Conservation (phyloP, 2,888 invertebrate genomes). For the Elgonia sp. region DNA sequence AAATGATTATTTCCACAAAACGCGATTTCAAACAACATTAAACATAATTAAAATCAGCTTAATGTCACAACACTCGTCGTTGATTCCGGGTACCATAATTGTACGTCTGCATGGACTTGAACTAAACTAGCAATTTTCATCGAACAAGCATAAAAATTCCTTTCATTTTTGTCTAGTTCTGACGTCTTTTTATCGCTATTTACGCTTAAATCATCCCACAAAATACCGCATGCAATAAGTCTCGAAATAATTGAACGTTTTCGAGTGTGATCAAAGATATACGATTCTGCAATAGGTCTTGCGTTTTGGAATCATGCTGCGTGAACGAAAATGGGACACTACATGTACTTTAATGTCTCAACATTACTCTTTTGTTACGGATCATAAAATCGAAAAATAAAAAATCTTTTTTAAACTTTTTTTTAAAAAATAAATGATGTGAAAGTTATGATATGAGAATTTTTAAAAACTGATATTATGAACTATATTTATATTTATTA, state of each 20-base stretch:
- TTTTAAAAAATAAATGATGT: too few species aligned
- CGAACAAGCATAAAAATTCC: background rate
- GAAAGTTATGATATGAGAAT: too few species aligned
- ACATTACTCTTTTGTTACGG: background rate
- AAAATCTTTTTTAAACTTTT: too few species aligned
- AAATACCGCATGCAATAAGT: background rate
- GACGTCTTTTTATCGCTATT: background rate
- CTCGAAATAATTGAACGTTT: slow-evolving; percentile 17
- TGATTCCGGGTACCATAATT: slow-evolving; percentile 42
- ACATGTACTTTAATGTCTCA: slow-evolving; percentile 4
- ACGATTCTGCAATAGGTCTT: slow-evolving; percentile 13
- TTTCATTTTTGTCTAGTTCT: background rate
- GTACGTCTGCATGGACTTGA: slow-evolving; percentile 6
- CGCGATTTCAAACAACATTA: slow-evolving; percentile 45
- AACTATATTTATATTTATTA: too few species aligned
- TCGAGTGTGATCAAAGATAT: slow-evolving; percentile 2
- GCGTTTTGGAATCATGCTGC: background rate
- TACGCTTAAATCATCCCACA: background rate
- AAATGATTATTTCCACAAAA: slow-evolving; percentile 36
- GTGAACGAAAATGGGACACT: slow-evolving; percentile 8
- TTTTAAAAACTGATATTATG: too few species aligned
- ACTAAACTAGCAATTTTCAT: slow-evolving; percentile 26
- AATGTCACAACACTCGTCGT: slow-evolving; percentile 39
- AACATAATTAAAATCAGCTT: slow-evolving; percentile 56
- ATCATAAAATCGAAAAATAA: background rate